These are phyloP conservation scores for Caenorhabditis sp. DNA, from an alignment of 2,888 invertebrate genomes.

Conservation along the genomic window DNA sequence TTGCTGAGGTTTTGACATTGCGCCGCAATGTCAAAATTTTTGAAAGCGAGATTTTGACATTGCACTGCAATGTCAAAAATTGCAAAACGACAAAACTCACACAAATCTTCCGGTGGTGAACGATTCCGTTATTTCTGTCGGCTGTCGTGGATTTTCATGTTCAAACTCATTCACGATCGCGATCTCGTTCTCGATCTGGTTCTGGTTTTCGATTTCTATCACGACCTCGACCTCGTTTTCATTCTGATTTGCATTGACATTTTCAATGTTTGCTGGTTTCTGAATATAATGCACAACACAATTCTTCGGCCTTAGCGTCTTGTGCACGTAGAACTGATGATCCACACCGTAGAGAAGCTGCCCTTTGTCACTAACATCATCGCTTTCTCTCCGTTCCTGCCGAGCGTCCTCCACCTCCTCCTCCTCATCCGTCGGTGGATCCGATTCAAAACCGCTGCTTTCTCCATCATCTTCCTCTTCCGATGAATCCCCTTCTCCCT, in stretches of 20 bases:
- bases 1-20: neutral
- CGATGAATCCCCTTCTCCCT: neutral
- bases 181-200: too few relatives aligned
- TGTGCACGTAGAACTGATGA: slow-evolving; percentile 35
- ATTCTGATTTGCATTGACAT: too few relatives aligned
- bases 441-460: slow-evolving; percentile 50
- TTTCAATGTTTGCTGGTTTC: too few relatives aligned
- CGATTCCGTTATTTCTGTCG: too few relatives aligned
- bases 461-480: neutral
- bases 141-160: too few relatives aligned
- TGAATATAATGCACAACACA: neutral
- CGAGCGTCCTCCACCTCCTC: neutral
- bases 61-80: neutral
- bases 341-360: slow-evolving; percentile 54
- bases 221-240: neutral
- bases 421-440: slow-evolving; percentile 28
- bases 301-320: slow-evolving; percentile 26
- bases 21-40: neutral
- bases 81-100: too few relatives aligned
- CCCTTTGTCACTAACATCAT: slow-evolving; percentile 53
- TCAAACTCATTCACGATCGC: too few relatives aligned
- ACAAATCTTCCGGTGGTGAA: too few relatives aligned
- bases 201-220: too few relatives aligned
- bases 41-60: neutral
- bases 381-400: slow-evolving; percentile 18